phyloP scores from a whole-genome alignment of 2,888 invertebrate genomes.

The Melieria crassipennis region DNA sequence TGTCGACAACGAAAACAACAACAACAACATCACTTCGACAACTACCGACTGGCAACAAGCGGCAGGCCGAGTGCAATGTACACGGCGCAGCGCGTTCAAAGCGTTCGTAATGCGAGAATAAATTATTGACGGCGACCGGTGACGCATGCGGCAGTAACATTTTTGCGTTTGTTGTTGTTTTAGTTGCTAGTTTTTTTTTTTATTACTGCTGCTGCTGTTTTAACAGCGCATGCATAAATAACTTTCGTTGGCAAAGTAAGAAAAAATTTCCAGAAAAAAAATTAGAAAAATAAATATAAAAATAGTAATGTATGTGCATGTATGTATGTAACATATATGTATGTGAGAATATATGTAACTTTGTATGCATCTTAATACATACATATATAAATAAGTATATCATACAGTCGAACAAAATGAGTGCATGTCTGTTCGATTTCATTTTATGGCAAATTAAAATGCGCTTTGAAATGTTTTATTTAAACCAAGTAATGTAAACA shows the following conservation, averaged over 20 bases:
- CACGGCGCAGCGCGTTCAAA: no score
- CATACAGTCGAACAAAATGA: constrained; percentile 14
- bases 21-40: background rate
- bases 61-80: no score
- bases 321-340: background rate
- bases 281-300: no score
- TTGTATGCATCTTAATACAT: background rate
- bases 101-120: constrained; percentile 44
- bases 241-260: constrained; percentile 49
- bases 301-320: background rate
- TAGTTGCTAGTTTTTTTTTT: constrained; percentile 11
- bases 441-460: background rate
- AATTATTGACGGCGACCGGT: constrained; percentile 54
- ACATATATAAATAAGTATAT: background rate
- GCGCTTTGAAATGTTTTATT: background rate
- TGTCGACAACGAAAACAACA: background rate
- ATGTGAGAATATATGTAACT: background rate
- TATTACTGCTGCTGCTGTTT: constrained; percentile 14
- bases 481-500: background rate
- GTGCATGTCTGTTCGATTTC: background rate
- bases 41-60: constrained; percentile 37
- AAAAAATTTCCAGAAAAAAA: no score
- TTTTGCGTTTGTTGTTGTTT: constrained; percentile 15
- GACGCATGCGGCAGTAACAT: constrained; percentile 53
- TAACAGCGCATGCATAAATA: constrained; percentile 55